Evolutionary conservation across 2,113 vertebrate genomes (phyloP), one percentile per base, ranked within the genome.

Genomic region (Triplophysa dalaica): DNA sequence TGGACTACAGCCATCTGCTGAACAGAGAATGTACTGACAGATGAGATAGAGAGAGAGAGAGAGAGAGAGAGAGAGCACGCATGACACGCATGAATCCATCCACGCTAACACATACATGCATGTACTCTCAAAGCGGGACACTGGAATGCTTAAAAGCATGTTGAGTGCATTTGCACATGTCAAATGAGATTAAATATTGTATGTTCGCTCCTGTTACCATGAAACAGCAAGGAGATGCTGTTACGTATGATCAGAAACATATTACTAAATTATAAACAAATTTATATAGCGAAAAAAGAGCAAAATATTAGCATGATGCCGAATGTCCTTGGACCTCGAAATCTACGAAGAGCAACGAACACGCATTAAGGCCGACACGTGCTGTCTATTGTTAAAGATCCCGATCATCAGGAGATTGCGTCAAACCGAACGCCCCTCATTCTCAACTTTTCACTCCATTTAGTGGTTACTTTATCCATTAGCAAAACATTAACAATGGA

Each of bases 21-120:
- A 61, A 64, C 43, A 72, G 66, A 58, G 70, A 68, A 6, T 50
- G n/a, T 8, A 77, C 17, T 33, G n/a, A 76, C 80, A 84, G 65
- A 52, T 77, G 52, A 75, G 41, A 38, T 7, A 62, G 41, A 79
- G 54, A 61, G 75, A 52, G 29, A 70, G n/a, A 62, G 41, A 79
- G 54, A 60, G 77, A n/a, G n/a, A n/a, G n/a, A n/a, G n/a, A 52
- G 48, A 77, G n/a, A 12, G 8, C 48, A 14, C 13, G 11, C 54
- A 60, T 14, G 52, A 67, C 10, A 41, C n/a, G 43, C 43, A 45
- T 45, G 10, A 74, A 21, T 33, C 14, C 56, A 60, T 22, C 60
- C 66, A 58, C 58, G 50, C 24, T 58, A 58, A 58, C 54, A 58
- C 19, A 58, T 21, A 58, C n/a, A 58, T 21, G 54, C 54, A 29